Base-by-base conservation (phyloP, 2,888 invertebrate species). In the Aporophyla lueneburgensis region DNA sequence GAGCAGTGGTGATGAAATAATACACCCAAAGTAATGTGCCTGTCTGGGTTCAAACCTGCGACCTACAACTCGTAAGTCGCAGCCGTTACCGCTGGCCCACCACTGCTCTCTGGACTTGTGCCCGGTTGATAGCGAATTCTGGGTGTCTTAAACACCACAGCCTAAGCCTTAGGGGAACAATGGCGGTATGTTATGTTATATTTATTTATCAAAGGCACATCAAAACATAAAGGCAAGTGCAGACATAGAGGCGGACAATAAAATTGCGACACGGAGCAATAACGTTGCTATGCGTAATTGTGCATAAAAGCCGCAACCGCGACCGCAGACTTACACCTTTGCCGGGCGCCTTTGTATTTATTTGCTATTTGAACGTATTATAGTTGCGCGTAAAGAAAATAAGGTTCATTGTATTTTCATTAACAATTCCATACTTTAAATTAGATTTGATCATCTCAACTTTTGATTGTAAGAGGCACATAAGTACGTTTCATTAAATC, bases 261-360 rank as follows among this genome's bases (percentile, higher is more conserved):
- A 66, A 49, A 74, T 67, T 12, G 54, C 53, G 24, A 46, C 51
- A 61, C 19, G 33, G 21, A 33, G 67, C 62, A 24, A 58, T 62
- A 49, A 58, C 67, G 53, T 76, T 71, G 67, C 67, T 69, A 51
- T 56, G 58, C 61, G 70, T 71, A 80, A 80, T 69, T 70, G 79
- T 76, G 63, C 63, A 68, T 76, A 43, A 63, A 71, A 80, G 19
- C 75, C 76, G 24, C 68, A 71, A 14, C 62, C 14, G 12, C 27
- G 21, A 76, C 80, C 80, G 76, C 76, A 80, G 53, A 58, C 33
- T 73, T 59, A 65, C 69, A 74, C 75, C 76, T 80, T 56, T 49
- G 24, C 14, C 46, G 46, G 63, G 33, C 68, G 63, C 59, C 43
- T 65, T 43, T 10, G 58, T 16, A 53, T 63, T 51, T 19, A 54